phyloP scores from a whole-genome alignment of 1,140 invertebrate genomes.

The Zaprionus tsacasi region DNA sequence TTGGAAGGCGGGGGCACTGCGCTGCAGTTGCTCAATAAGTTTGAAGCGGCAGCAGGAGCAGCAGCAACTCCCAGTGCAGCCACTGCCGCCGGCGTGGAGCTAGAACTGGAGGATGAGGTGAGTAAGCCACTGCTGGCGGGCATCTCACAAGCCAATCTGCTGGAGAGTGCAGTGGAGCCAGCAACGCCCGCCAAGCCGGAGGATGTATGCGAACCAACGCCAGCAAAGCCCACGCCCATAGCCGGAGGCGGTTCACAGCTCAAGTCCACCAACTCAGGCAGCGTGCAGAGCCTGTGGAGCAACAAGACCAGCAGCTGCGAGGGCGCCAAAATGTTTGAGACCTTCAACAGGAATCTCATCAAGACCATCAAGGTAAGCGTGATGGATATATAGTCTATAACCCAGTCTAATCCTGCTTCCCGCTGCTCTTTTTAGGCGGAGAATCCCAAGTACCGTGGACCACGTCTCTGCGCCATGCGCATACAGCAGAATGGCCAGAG shows the following conservation, averaged over 20 bases:
- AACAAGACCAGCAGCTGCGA: conserved; percentile 81
- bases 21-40: conserved; percentile 62
- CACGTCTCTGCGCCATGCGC: conserved; percentile 89
- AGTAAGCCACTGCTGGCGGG: conserved; percentile 67
- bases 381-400: not conserved
- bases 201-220: conserved; percentile 62
- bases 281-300: conserved; percentile 82
- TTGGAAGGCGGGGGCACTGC: conserved; percentile 77
- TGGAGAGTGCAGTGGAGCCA: conserved; percentile 29
- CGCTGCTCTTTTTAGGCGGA: conserved; percentile 52
- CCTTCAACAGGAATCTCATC: conserved; percentile 83
- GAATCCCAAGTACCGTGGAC: conserved; percentile 85
- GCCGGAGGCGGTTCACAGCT: conserved; percentile 50
- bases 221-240: conserved; percentile 31
- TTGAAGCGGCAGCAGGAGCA: conserved; percentile 2
- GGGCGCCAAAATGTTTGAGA: conserved; percentile 83
- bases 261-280: conserved; percentile 75
- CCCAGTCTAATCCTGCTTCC: not conserved
- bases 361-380: conserved; percentile 80
- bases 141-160: conserved; percentile 59
- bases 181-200: conserved; percentile 51
- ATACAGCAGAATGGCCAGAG: conserved; percentile 90
- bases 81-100: not conserved
- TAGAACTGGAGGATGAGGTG: conserved; percentile 68
- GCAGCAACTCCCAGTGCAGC: not conserved